Conservation (phyloP, 2,113 vertebrate genomes). For the Tinamus guttatus region DNA sequence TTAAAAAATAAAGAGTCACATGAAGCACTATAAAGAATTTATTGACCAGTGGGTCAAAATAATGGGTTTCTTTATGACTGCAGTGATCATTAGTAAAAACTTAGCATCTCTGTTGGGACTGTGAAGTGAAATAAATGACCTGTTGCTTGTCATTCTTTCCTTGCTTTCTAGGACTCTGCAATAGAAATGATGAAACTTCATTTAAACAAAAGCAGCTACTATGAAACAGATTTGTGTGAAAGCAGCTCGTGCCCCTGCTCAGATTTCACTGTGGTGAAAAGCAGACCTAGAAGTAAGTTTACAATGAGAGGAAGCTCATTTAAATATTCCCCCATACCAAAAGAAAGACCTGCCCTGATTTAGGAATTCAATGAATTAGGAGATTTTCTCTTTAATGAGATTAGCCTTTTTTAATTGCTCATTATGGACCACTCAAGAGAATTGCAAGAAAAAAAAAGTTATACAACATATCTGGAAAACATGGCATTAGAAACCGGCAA, state of each 20-base stretch:
- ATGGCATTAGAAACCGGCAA: conserved; percentile 39
- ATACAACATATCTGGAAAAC: conserved; percentile 52
- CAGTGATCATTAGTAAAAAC: conserved; percentile 50
- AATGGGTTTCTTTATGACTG: neutral
- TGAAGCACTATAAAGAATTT: conserved; percentile 31
- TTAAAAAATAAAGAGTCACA: neutral
- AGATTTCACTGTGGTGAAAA: conserved; percentile 59
- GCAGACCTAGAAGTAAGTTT: conserved; percentile 53
- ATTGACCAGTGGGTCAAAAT: neutral
- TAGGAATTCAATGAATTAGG: conserved; percentile 54
- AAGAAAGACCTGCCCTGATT: conserved; percentile 32
- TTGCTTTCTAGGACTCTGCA: conserved; percentile 42
- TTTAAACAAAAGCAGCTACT: conserved; percentile 24
- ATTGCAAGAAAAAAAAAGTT: conserved; percentile 27
- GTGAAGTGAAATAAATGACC: conserved; percentile 29
- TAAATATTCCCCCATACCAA: conserved; percentile 48
- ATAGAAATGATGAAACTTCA: conserved; percentile 35
- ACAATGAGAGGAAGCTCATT: conserved; percentile 55
- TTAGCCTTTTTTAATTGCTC: conserved; percentile 54
- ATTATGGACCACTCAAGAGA: conserved; percentile 27
- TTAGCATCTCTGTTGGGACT: conserved; percentile 13
- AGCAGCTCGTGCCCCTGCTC: conserved; percentile 30
- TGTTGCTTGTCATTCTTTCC: conserved; percentile 28
- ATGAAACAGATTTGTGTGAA: conserved; percentile 50
- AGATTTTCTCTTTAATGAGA: conserved; percentile 55